Conservation (phyloP, 2,797 vertebrate species). For the Notolepis coatsorum region DNA sequence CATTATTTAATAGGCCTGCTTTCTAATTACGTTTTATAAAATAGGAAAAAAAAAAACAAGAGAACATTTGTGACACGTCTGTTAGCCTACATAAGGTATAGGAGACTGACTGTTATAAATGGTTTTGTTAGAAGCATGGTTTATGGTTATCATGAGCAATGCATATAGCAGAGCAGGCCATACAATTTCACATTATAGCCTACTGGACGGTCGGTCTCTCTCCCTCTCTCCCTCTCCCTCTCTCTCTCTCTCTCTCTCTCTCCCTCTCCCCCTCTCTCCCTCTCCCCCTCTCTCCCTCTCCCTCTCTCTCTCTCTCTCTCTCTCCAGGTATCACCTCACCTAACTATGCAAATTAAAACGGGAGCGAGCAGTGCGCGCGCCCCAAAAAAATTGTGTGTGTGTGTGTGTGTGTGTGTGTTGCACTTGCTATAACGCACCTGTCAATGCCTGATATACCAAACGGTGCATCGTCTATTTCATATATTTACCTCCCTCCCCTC, state of each 20-base stretch:
- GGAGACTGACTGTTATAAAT: slow-evolving; percentile 50
- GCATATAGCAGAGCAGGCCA: slow-evolving; percentile 63
- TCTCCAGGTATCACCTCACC: slow-evolving; percentile 43
- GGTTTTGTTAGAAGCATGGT: slow-evolving; percentile 63
- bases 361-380: slow-evolving; percentile 59
- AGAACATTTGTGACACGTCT: slow-evolving; percentile 33
- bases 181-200: too few relatives aligned
- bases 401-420: too few relatives aligned
- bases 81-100: slow-evolving; percentile 23
- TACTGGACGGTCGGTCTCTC: too few relatives aligned
- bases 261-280: neutral
- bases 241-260: neutral
- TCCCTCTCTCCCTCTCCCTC: too few relatives aligned
- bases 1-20: slow-evolving; percentile 48
- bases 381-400: slow-evolving; percentile 67
- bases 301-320: slow-evolving; percentile 5
- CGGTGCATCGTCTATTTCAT: slow-evolving; percentile 49
- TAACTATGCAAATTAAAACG: slow-evolving; percentile 54
- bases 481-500: slow-evolving; percentile 34
- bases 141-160: slow-evolving; percentile 68
- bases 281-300: slow-evolving; percentile 14
- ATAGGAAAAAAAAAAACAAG: neutral
- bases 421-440: slow-evolving; percentile 79
- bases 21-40: slow-evolving; percentile 30
- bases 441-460: slow-evolving; percentile 59